phyloP scores from a whole-genome alignment of 2,113 vertebrate genomes.

The Toxotes jaculatrix region DNA sequence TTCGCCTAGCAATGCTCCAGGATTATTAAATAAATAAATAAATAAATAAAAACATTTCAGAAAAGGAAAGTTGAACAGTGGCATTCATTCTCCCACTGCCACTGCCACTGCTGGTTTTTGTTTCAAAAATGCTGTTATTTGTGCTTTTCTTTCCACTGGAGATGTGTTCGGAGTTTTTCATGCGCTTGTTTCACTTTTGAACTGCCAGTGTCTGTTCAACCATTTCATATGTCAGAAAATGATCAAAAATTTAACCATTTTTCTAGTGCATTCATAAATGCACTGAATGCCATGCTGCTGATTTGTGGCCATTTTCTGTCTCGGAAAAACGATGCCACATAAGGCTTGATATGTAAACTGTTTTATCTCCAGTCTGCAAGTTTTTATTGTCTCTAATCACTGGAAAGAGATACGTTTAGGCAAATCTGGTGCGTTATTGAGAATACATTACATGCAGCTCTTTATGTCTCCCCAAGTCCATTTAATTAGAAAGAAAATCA shows the following conservation, averaged over 20 bases:
- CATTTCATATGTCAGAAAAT: background rate
- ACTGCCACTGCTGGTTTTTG: background rate
- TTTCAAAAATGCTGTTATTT: background rate
- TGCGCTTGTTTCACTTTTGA: background rate
- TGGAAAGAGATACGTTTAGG: conserved; percentile 20
- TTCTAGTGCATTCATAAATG: background rate
- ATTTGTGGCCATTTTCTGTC: background rate
- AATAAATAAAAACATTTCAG: background rate
- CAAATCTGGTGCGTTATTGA: conserved; percentile 16
- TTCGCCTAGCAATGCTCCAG: background rate
- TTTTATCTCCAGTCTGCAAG: background rate
- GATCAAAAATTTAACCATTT: background rate
- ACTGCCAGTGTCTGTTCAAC: background rate
- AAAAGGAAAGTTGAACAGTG: conserved; percentile 3
- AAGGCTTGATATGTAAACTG: background rate
- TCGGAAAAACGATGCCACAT: background rate
- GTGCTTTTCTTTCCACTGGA: background rate
- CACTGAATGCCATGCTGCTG: background rate
- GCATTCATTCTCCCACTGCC: conserved; percentile 3
- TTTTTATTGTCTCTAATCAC: background rate
- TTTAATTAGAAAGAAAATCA: conserved; percentile 60
- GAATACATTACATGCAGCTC: conserved; percentile 16
- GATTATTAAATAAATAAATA: conserved; percentile 9
- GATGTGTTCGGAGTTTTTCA: background rate
- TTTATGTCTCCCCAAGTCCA: conserved; percentile 31